These are phyloP conservation scores for Pogonognathellus flavescens DNA, from an alignment of 1,140 invertebrate species.

Conservation along the genomic window DNA sequence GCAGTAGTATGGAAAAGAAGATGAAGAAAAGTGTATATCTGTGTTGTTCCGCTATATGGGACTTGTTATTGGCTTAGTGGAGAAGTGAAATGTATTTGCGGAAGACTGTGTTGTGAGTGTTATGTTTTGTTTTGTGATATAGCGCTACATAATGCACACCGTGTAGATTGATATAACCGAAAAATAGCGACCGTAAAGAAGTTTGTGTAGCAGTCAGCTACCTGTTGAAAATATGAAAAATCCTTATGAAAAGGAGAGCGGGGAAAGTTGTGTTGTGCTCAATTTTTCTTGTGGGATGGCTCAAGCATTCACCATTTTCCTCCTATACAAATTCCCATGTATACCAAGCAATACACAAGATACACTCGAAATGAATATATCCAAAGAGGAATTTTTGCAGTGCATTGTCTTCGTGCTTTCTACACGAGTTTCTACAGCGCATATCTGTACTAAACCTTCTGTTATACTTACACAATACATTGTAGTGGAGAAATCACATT, in stretches of 20 bases:
- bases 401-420: background rate
- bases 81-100: background rate
- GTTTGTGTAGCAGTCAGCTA: constrained; percentile 40
- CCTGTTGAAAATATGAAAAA: constrained; percentile 67
- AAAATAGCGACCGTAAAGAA: constrained; percentile 14
- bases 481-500: constrained; percentile 29
- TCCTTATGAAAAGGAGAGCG: constrained; percentile 59
- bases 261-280: constrained; percentile 45
- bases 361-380: background rate
- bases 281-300: constrained; percentile 26
- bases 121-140: constrained; percentile 13
- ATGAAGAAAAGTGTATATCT: no score
- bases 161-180: background rate
- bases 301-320: background rate
- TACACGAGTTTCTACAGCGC: background rate
- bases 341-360: background rate
- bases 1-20: no score
- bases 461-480: no score
- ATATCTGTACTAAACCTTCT: background rate
- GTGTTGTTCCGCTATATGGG: no score
- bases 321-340: background rate
- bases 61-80: no score
- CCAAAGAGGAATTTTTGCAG: background rate
- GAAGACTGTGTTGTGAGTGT: constrained; percentile 8
- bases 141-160: no score